These are phyloP conservation scores for Anhinga rufa DNA, from an alignment of 2,113 vertebrate genomes.

Conservation along the genomic window DNA sequence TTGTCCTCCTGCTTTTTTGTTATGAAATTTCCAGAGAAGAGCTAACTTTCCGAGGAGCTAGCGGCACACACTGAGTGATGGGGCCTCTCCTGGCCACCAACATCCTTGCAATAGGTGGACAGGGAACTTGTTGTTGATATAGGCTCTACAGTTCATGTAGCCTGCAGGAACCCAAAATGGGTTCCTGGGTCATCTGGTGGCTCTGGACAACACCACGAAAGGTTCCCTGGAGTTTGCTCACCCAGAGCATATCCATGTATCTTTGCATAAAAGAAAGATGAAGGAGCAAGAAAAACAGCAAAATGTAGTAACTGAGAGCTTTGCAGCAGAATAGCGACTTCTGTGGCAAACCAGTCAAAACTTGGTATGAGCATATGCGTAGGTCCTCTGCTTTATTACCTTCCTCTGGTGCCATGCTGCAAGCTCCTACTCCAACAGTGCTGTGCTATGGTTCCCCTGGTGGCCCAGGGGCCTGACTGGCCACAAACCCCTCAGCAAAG, in stretches of 20 bases:
- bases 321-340: neutral
- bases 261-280: neutral
- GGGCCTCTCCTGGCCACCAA: neutral
- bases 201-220: neutral
- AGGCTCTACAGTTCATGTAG: neutral
- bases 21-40: neutral
- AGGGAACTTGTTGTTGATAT: neutral
- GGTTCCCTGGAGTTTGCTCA: neutral
- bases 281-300: neutral
- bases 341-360: neutral
- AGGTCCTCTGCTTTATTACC: neutral
- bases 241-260: neutral
- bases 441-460: neutral
- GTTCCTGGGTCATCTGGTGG: neutral
- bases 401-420: neutral
- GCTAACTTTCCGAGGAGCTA: neutral
- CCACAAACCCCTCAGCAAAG: neutral
- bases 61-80: fast-evolving
- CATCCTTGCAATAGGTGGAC: neutral
- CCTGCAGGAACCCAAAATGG: neutral
- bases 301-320: neutral
- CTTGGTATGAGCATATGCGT: neutral
- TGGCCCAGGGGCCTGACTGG: neutral
- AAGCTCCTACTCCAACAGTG: neutral
- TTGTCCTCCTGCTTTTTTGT: neutral